Base-by-base conservation (phyloP, 2,113 vertebrate species). In the Artemisiospiza belli region DNA sequence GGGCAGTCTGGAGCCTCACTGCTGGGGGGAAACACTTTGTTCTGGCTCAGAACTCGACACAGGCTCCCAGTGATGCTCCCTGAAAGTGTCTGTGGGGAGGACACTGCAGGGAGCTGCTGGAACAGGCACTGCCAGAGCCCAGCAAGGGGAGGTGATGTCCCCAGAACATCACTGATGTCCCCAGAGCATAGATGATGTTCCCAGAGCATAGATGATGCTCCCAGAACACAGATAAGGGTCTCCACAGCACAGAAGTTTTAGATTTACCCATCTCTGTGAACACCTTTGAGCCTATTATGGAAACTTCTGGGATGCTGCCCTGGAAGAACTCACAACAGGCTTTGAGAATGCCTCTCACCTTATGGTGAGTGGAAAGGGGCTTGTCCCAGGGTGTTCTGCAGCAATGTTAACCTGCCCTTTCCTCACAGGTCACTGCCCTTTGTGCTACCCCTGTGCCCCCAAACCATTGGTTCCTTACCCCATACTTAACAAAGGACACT, bases 1-100 rank as follows among this genome's bases (percentile, higher is more conserved):
- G 37, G 12, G 33, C 59, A 9, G 3, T 9, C 30, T 22, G 1
- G 2, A 2, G 1, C 18, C 43, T 5, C 11, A 0, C 11, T n/a
- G 35, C 33, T 5, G 14, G 15, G 8, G 37, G 41, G 9, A 33
- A 58, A 85, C 18, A 2, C n/a, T 6, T 28, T 12, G 15, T 6
- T 73, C 25, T 28, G 37, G 41, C 72, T 67, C 63, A 18, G 21
- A 67, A 31, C 12, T 4, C 37, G 12, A 27, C 22, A 21, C 0
- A 16, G 74, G 4, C 31, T 9, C 54, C 7, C 62, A 41, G 79
- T 0, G 1, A 76, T 33, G 63, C 35, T 43, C 28, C 57, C 62
- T 43, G 18, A 19, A 28, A 22, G 64, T 1, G 7, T 12, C 12
- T 5, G 11, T 15, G 27, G 27, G 61, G 28, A 63, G 39, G 33